Percentiles rank a stretch among this genome's conserved stretches.
Conservation (phyloP, 2,113 vertebrate species). For the Datnioides undecimradiatus region DNA sequence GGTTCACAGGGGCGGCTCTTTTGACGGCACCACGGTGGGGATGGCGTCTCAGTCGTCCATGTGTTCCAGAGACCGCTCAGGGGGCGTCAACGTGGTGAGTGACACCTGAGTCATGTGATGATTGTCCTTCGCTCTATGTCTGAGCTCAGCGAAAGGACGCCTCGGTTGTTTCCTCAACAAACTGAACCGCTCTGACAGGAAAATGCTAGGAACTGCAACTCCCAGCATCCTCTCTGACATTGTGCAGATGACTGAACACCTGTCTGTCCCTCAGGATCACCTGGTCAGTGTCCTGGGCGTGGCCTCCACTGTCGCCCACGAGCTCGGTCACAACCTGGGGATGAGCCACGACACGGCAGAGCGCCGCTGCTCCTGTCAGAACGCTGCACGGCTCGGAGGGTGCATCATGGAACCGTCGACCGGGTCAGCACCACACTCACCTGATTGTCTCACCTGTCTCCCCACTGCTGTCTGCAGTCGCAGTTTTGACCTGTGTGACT, state of each 20-base stretch:
- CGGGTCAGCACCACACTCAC: background rate
- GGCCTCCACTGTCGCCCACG: slow-evolving; percentile 93
- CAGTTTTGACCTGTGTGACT: slow-evolving; percentile 4
- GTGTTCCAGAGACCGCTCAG: slow-evolving; percentile 89
- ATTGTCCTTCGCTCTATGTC: too few relatives aligned
- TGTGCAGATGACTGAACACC: too few relatives aligned
- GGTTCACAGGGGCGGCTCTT: slow-evolving; percentile 82
- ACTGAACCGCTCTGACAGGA: background rate
- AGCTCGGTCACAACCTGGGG: slow-evolving; percentile 94
- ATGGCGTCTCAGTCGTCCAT: slow-evolving; percentile 92
- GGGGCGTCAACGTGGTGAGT: slow-evolving; percentile 93
- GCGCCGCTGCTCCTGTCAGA: slow-evolving; percentile 86
- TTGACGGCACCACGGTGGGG: slow-evolving; percentile 86
- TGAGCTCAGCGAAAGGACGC: too few relatives aligned
- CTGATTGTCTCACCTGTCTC: too few relatives aligned
- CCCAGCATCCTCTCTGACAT: too few relatives aligned
- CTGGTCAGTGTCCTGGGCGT: slow-evolving; percentile 89
- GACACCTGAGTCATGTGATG: too few relatives aligned
- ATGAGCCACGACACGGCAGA: slow-evolving; percentile 87
- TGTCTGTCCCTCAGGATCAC: slow-evolving; percentile 85
- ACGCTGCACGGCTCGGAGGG: slow-evolving; percentile 85
- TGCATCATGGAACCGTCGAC: slow-evolving; percentile 93
- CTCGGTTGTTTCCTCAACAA: too few relatives aligned
- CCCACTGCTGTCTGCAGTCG: too few relatives aligned
- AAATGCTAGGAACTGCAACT: too few relatives aligned